Evolutionary conservation across 2,888 invertebrate species (phyloP), one percentile per base, ranked within the genome.

Genomic region (Caenorhabditis uteleia): DNA sequence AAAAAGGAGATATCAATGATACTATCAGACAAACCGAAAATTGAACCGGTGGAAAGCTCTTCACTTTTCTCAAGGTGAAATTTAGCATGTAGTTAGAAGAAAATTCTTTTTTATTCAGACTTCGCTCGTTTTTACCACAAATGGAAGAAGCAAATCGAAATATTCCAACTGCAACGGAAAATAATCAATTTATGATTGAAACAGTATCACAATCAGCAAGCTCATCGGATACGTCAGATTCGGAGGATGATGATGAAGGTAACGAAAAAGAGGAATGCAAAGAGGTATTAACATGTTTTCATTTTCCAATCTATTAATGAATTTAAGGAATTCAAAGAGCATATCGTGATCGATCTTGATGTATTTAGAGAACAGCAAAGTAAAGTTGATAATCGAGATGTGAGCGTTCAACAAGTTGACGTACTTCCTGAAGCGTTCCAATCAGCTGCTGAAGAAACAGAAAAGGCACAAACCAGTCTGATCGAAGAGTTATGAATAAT

Each of bases 141-240:
- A 48, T 77, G 51, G 71, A 59, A 33, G 59, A 59, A 29, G 73
- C 77, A 5, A 77, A 77, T 44, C 49, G 44, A 6, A 54, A 65
- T 38, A 50, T 76, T 33, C 23, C 58, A 2, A 26, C n/a, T 6
- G 34, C 16, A 21, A 12, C 38, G 3, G 14, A 38, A 0, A 14
- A 40, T 1, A 56, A 60, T 20, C 64, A 50, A 2, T 56, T 57
- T 33, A 45, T 57, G 8, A 64, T 67, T 18, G 64, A 55, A 33
- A 47, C 31, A n/a, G 45, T 21, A 2, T 44, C 45, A 4, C 53
- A 59, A 21, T 40, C 43, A 8, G 5, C 23, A 18, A 16, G 16
- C 31, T 45, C 16, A 27, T 31, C 39, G 29, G n/a, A n/a, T n/a
- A n/a, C 33, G 12, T 21, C 31, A 4, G 33, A 33, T 38, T 42